Conservation (phyloP, 1,140 invertebrate species). For the Anadara kagoshimensis region DNA sequence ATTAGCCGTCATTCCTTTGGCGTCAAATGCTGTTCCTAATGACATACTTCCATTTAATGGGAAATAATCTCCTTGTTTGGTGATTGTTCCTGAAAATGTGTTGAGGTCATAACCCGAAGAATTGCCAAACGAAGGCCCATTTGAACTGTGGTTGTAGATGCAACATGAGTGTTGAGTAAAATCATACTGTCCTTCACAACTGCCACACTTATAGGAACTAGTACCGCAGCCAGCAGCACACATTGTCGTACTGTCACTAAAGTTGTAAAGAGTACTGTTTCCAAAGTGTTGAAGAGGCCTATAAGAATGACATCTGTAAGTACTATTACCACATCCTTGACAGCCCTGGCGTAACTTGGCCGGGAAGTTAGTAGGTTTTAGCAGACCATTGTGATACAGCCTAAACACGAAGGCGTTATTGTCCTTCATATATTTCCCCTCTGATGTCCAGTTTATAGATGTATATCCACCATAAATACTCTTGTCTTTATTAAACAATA, state of each 20-base stretch:
- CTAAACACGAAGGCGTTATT: conserved; percentile 42
- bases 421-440: conserved; percentile 31
- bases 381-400: conserved; percentile 19
- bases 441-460: conserved; percentile 27
- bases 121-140: conserved; percentile 35
- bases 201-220: too few species aligned
- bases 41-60: not conserved
- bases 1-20: not conserved
- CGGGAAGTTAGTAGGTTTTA: conserved; percentile 7
- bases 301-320: too few species aligned
- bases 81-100: not conserved
- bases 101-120: conserved; percentile 2
- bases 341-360: not conserved
- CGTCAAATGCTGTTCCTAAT: conserved; percentile 12
- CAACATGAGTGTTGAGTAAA: not conserved
- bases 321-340: too few species aligned
- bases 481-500: conserved; percentile 32
- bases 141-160: not conserved
- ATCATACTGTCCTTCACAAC: too few species aligned
- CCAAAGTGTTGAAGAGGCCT: too few species aligned
- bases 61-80: not conserved
- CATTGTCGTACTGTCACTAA: too few species aligned
- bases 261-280: too few species aligned
- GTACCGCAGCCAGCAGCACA: too few species aligned
- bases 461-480: conserved; percentile 48